These are phyloP conservation scores for Amblyopsis hoosieri DNA, from an alignment of 2,797 vertebrate genomes.

Conservation along the genomic window DNA sequence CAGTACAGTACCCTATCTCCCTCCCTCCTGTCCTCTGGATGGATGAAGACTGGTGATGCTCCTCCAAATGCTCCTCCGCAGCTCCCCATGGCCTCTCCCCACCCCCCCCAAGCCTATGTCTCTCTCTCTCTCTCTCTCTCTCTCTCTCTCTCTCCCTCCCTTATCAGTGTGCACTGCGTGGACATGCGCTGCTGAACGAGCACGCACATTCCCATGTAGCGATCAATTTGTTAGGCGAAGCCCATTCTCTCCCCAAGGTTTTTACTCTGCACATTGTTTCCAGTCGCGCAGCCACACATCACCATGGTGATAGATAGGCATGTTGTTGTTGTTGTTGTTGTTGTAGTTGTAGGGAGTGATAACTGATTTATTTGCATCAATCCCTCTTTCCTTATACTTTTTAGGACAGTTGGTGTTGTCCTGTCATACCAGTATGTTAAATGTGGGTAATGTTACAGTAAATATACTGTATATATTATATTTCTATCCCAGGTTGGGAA, in stretches of 20 bases:
- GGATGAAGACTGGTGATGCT: slow-evolving; percentile 53
- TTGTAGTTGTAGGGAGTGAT: no score
- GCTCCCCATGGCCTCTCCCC: slow-evolving; percentile 59
- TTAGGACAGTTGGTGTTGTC: no score
- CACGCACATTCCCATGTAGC: slow-evolving; percentile 8
- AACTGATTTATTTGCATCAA: no score
- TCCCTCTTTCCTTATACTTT: no score
- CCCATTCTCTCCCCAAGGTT: background rate
- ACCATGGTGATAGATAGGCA: background rate
- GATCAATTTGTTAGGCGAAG: slow-evolving; percentile 6
- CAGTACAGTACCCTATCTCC: slow-evolving; percentile 22
- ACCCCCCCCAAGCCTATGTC: slow-evolving; percentile 39
- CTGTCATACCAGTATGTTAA: no score
- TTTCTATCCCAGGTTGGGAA: no score
- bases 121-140: background rate
- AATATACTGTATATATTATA: no score
- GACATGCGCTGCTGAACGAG: slow-evolving; percentile 1
- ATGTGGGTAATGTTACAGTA: no score
- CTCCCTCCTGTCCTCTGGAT: slow-evolving; percentile 59
- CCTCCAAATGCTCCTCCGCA: slow-evolving; percentile 43
- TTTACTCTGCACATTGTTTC: background rate
- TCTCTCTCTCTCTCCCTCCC: slow-evolving; percentile 4
- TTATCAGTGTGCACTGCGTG: slow-evolving; percentile 19
- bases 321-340: no score
- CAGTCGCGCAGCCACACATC: background rate